These are phyloP conservation scores for Macrotus californicus DNA, from an alignment of 2,113 vertebrate genomes.

Conservation along the genomic window DNA sequence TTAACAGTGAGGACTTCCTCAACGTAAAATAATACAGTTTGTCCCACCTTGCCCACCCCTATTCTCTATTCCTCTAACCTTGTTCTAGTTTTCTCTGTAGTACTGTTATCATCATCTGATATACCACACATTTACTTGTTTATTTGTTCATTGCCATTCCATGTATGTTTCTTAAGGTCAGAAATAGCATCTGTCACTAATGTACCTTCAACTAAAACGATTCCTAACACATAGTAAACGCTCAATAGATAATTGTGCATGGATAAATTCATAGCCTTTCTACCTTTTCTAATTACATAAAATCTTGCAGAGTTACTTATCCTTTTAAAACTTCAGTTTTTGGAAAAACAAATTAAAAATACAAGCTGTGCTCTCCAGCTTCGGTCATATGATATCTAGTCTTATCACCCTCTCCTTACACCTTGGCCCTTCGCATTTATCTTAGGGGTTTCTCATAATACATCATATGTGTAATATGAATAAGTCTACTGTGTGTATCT, in stretches of 20 bases:
- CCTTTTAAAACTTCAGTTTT: background rate
- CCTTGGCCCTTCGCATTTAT: background rate
- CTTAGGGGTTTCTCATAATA: background rate
- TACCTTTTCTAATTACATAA: background rate
- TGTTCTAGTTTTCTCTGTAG: background rate
- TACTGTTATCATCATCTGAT: background rate
- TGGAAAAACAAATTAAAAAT: background rate
- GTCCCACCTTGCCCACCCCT: fast-evolving
- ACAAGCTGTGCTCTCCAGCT: background rate
- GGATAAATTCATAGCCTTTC: background rate
- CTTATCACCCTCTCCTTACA: background rate
- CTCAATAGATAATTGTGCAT: background rate
- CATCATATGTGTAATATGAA: background rate
- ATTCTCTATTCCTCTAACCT: background rate
- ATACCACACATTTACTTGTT: background rate
- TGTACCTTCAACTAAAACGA: background rate
- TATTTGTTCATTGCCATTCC: background rate
- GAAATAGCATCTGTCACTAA: background rate
- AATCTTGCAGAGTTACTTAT: background rate
- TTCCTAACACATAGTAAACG: background rate
- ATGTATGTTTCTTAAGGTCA: background rate
- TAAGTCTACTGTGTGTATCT: background rate
- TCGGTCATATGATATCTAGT: background rate
- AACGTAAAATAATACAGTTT: background rate
- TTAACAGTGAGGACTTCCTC: background rate